Evolutionary conservation across 1,140 invertebrate genomes (phyloP).

Genomic region (Coptotermes formosanus): DNA sequence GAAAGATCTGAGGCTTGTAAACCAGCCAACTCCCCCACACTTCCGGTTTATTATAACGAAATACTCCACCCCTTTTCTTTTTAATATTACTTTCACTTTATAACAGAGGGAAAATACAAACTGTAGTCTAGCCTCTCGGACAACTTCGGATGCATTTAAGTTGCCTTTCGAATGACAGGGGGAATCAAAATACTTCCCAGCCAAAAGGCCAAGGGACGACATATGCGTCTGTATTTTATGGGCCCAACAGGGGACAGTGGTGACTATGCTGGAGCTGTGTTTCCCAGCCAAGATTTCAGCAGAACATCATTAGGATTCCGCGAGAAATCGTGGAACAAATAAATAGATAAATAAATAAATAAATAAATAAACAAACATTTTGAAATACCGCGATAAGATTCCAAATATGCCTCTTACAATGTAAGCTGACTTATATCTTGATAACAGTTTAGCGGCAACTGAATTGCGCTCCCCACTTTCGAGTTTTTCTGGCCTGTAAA

Average conservation of each 20-base stretch:
- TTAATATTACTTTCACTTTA: background rate
- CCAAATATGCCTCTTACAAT: too few species aligned
- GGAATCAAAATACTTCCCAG: background rate
- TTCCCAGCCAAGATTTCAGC: too few species aligned
- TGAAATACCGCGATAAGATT: too few species aligned
- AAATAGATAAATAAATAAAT: too few species aligned
- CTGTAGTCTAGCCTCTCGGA: background rate
- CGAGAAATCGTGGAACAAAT: too few species aligned
- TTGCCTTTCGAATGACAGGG: background rate
- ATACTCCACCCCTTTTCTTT: background rate
- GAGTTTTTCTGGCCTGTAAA: too few species aligned
- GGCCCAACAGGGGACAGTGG: background rate
- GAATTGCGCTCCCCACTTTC: too few species aligned
- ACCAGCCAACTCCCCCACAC: background rate
- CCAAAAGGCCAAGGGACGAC: background rate
- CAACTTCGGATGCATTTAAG: background rate
- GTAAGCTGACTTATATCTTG: too few species aligned
- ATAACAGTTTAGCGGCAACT: too few species aligned
- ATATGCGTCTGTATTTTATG: background rate
- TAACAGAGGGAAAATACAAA: background rate
- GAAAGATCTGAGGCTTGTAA: too few species aligned
- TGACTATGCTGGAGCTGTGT: background rate
- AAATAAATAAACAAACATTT: too few species aligned
- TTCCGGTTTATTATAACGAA: background rate
- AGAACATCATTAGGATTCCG: too few species aligned